A percentile compares a stretch with the other conserved stretches of the same genome.
Conservation (phyloP, 2,113 vertebrate genomes). For the Phaethon lepturus region DNA sequence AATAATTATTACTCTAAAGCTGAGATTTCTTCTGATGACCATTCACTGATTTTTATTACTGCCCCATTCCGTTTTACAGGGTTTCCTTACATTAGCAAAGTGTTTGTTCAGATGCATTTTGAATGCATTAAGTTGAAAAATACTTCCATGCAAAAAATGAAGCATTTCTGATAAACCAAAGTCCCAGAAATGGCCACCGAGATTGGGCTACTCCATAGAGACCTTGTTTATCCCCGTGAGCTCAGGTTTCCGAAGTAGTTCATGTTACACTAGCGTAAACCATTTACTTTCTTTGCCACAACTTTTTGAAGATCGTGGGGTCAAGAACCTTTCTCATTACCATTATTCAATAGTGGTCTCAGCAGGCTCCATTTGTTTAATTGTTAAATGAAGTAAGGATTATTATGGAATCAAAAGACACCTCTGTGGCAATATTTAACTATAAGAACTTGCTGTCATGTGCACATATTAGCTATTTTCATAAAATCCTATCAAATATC, state of each 20-base stretch:
- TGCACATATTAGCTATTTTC: conserved; percentile 17
- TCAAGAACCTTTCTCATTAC: not conserved
- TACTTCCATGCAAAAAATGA: not conserved
- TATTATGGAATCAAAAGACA: conserved; percentile 33
- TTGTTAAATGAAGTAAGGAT: conserved; percentile 49
- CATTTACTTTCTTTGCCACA: not conserved
- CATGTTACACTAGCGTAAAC: not conserved
- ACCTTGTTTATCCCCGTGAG: not conserved
- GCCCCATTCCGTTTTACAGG: not conserved
- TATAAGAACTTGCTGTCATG: not conserved
- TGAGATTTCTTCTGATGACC: not conserved
- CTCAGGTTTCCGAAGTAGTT: not conserved
- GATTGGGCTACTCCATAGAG: not conserved
- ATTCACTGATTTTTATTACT: not conserved
- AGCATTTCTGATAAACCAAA: not conserved
- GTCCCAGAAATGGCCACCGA: not conserved
- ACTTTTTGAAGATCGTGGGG: not conserved
- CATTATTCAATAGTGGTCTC: not conserved
- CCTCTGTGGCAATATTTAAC: conserved; percentile 58
- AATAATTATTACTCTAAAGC: not conserved
- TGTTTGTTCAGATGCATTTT: not conserved
- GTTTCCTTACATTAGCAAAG: not conserved
- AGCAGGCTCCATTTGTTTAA: conserved; percentile 30
- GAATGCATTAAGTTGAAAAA: not conserved
- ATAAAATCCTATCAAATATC: conserved; percentile 63